phyloP scores from a whole-genome alignment of 2,113 vertebrate genomes.

The Menidia beryllina region DNA sequence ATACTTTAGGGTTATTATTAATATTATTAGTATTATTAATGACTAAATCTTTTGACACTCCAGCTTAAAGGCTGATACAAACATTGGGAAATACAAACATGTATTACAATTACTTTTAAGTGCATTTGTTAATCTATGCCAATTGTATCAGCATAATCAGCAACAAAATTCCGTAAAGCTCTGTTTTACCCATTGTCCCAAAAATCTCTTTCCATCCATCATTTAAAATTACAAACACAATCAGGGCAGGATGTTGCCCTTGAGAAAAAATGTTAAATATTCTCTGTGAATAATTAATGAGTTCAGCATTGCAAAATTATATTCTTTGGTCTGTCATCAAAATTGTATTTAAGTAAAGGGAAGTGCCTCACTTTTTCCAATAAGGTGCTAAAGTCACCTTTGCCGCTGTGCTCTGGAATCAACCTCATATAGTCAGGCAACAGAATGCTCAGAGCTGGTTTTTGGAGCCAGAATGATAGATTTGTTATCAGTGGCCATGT shows the following conservation, averaged over 20 bases:
- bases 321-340: too few species aligned
- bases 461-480: not conserved
- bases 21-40: too few species aligned
- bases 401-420: too few species aligned
- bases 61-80: not conserved
- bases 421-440: too few species aligned
- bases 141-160: slow-evolving; percentile 15
- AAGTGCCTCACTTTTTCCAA: too few species aligned
- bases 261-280: too few species aligned
- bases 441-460: not conserved
- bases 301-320: too few species aligned
- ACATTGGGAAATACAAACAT: not conserved
- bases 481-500: not conserved
- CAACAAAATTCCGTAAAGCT: slow-evolving; percentile 27
- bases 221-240: slow-evolving; percentile 30
- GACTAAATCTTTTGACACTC: not conserved
- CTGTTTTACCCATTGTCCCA: slow-evolving; percentile 9
- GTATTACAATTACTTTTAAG: slow-evolving; percentile 23
- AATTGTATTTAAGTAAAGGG: too few species aligned
- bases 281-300: too few species aligned
- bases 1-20: too few species aligned
- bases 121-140: slow-evolving; percentile 30
- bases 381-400: too few species aligned
- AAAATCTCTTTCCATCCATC: not conserved
- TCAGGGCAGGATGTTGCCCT: too few species aligned